Conservation (phyloP, 2,113 vertebrate species). For the Epinephelus moara region DNA sequence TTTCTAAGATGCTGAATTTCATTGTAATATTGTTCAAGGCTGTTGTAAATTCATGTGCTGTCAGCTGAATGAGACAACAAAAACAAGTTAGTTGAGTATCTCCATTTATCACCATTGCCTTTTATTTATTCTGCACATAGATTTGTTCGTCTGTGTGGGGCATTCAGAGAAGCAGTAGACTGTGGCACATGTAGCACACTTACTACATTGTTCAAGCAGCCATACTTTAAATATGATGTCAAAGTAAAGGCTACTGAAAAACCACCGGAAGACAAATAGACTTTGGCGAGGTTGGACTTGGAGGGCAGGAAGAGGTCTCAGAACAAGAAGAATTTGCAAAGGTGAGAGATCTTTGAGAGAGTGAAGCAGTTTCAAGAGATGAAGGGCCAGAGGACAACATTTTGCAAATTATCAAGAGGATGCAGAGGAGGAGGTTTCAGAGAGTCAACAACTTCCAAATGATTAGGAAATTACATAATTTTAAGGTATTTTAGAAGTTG, state of each 20-base stretch:
- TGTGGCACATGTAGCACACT: background rate
- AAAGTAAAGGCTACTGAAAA: slow-evolving; percentile 6
- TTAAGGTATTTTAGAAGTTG: slow-evolving; percentile 26
- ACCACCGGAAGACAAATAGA: background rate
- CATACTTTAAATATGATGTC: background rate
- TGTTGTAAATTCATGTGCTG: background rate
- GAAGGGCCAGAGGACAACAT: slow-evolving; percentile 11
- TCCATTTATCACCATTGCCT: background rate
- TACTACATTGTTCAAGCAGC: background rate
- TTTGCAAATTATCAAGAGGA: slow-evolving; percentile 16
- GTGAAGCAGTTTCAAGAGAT: background rate
- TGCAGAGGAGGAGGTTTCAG: slow-evolving; percentile 33
- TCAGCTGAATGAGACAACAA: slow-evolving; percentile 12
- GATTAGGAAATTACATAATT: slow-evolving; percentile 32
- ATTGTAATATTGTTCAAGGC: slow-evolving; percentile 6
- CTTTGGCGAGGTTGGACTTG: background rate
- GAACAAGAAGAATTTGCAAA: slow-evolving; percentile 26
- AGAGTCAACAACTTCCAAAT: slow-evolving; percentile 50
- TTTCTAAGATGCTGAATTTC: slow-evolving; percentile 17
- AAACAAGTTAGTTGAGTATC: background rate
- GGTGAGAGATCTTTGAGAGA: background rate
- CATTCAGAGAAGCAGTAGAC: background rate
- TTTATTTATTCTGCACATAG: background rate
- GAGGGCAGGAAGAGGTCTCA: background rate
- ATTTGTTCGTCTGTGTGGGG: background rate